Evolutionary conservation across 2,888 invertebrate species (phyloP).

Genomic region (Meliscaeva auricollis): DNA sequence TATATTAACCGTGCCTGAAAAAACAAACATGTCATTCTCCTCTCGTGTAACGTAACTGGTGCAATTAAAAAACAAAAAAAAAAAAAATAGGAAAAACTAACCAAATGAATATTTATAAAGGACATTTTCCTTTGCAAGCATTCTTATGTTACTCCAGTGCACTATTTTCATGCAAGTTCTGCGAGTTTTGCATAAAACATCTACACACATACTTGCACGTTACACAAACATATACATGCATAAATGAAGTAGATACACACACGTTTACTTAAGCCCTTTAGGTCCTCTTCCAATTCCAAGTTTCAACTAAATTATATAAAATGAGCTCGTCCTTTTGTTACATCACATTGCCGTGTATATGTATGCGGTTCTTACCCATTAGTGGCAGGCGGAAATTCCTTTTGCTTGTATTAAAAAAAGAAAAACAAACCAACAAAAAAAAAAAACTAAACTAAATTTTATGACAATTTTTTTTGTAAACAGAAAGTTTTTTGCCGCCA

Average conservation of each 20-base stretch:
- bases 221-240: too few species aligned
- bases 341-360: background rate
- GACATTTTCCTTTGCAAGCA: slow-evolving; percentile 41
- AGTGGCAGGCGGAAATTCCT: slow-evolving; percentile 9
- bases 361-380: slow-evolving; percentile 29
- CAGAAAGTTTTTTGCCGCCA: slow-evolving; percentile 44
- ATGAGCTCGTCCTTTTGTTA: slow-evolving; percentile 3
- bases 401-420: background rate
- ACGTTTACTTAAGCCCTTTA: slow-evolving; percentile 8
- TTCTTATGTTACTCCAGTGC: slow-evolving; percentile 47
- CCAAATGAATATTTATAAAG: slow-evolving; percentile 65
- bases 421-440: too few species aligned
- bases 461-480: slow-evolving; percentile 37
- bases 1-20: too few species aligned
- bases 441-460: slow-evolving; percentile 34
- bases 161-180: slow-evolving; percentile 55
- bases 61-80: slow-evolving; percentile 45
- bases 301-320: slow-evolving; percentile 2
- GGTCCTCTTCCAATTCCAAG: background rate
- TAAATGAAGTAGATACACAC: slow-evolving; percentile 5
- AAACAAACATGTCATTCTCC: slow-evolving; percentile 38
- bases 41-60: slow-evolving; percentile 22
- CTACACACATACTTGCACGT: background rate
- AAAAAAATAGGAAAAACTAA: background rate
- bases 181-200: slow-evolving; percentile 45